Evolutionary conservation across 2,113 vertebrate genomes (phyloP).

Genomic region (Crotalus viridis): DNA sequence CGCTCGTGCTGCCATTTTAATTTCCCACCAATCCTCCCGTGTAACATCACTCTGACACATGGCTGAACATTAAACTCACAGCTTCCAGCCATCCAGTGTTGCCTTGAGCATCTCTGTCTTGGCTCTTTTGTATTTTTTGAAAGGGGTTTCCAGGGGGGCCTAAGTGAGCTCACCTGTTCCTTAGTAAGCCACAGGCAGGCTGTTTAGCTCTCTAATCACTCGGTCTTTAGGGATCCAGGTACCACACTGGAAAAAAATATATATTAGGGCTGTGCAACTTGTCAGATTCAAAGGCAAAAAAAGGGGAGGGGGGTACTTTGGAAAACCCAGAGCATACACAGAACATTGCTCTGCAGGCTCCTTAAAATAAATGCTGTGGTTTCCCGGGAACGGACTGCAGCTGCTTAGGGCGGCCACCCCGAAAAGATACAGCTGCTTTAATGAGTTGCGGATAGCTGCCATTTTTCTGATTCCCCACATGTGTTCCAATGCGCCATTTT

Average conservation of each 20-base stretch:
- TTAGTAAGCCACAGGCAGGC: background rate
- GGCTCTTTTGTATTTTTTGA: background rate
- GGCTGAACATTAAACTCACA: background rate
- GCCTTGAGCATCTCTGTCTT: background rate
- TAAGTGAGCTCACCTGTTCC: background rate
- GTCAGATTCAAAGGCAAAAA: background rate
- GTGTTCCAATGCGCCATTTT: too few species aligned
- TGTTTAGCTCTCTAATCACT: background rate
- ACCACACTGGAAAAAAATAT: background rate
- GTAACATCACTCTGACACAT: too few species aligned
- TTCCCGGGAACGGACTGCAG: background rate
- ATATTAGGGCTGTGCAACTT: background rate
- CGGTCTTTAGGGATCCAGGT: background rate
- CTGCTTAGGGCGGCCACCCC: background rate
- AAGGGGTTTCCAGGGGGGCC: background rate
- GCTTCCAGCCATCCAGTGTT: background rate
- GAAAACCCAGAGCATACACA: background rate
- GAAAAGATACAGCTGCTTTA: background rate
- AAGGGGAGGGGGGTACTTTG: background rate
- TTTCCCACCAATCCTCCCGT: too few species aligned
- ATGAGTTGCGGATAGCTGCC: too few species aligned
- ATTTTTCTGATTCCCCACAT: too few species aligned
- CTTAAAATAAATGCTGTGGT: background rate
- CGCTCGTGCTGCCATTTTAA: too few species aligned
- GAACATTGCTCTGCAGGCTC: background rate